Conservation (phyloP, 2,888 invertebrate genomes). For the Drosophila cognata region DNA sequence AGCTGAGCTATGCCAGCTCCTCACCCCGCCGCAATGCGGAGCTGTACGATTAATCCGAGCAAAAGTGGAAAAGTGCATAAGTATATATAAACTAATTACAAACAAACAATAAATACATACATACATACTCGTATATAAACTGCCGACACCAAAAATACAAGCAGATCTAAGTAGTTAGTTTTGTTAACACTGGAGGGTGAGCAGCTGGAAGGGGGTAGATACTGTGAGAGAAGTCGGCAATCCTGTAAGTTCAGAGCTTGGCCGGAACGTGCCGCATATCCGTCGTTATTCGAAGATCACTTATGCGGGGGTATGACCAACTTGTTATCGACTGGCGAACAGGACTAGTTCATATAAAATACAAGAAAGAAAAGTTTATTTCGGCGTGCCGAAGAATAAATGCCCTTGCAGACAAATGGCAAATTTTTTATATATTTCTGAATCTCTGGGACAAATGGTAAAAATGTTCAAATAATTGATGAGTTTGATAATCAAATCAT, state of each 20-base stretch:
- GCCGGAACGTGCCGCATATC: constrained; percentile 50
- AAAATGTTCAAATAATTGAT: neutral
- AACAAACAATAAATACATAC: constrained; percentile 3
- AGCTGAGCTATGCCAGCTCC: constrained; percentile 78
- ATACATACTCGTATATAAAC: constrained; percentile 23
- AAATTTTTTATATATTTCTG: neutral
- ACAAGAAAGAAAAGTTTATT: neutral
- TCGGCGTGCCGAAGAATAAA: constrained; percentile 8
- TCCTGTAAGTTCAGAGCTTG: constrained; percentile 46
- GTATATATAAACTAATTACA: constrained; percentile 4
- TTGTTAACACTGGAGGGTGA: neutral
- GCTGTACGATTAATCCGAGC: constrained; percentile 80
- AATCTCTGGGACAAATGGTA: neutral
- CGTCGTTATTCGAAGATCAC: constrained; percentile 24
- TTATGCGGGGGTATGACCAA: constrained; percentile 59
- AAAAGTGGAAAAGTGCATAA: neutral
- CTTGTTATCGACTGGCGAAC: constrained; percentile 28
- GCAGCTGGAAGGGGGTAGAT: constrained; percentile 7
- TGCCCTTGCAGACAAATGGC: constrained; percentile 21
- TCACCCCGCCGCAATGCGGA: constrained; percentile 84
- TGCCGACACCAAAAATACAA: constrained; percentile 29
- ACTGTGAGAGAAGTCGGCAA: constrained; percentile 65
- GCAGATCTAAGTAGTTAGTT: constrained; percentile 3
- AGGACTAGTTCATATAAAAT: constrained; percentile 17
- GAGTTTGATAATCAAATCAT: neutral